These are phyloP conservation scores for Gorsachius goisagi DNA, from an alignment of 2,113 vertebrate species.

Conservation along the genomic window DNA sequence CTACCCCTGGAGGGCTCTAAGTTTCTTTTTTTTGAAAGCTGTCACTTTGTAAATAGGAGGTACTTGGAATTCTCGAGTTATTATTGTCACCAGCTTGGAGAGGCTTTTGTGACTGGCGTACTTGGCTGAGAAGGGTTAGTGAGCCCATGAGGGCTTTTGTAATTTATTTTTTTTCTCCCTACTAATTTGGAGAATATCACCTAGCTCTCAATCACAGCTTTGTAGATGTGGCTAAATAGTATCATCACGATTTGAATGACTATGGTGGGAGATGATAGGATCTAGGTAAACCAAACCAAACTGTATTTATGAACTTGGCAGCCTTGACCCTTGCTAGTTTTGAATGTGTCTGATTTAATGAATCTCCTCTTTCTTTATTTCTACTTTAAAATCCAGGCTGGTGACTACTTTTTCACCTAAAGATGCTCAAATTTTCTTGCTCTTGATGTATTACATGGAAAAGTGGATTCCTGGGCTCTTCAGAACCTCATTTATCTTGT, in stretches of 20 bases:
- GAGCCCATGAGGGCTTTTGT: neutral
- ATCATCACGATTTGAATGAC: neutral
- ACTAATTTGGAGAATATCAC: neutral
- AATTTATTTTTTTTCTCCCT: neutral
- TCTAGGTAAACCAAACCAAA: neutral
- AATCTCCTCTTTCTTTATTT: neutral
- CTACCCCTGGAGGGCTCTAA: neutral
- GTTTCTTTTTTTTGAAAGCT: constrained; percentile 37
- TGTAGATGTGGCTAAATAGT: neutral
- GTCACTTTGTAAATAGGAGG: neutral
- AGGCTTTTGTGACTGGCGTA: neutral
- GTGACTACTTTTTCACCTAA: neutral
- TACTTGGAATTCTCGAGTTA: neutral
- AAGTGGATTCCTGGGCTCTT: neutral
- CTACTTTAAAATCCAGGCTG: neutral
- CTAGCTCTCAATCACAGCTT: neutral
- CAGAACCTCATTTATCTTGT: neutral
- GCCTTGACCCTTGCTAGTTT: neutral
- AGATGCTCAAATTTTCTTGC: neutral
- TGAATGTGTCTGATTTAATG: neutral
- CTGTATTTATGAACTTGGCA: neutral
- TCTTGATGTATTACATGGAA: neutral
- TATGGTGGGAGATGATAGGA: neutral
- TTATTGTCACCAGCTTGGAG: neutral
- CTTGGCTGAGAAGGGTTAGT: neutral